These are phyloP conservation scores for Pantala flavescens DNA, from an alignment of 1,140 invertebrate genomes.

Conservation along the genomic window DNA sequence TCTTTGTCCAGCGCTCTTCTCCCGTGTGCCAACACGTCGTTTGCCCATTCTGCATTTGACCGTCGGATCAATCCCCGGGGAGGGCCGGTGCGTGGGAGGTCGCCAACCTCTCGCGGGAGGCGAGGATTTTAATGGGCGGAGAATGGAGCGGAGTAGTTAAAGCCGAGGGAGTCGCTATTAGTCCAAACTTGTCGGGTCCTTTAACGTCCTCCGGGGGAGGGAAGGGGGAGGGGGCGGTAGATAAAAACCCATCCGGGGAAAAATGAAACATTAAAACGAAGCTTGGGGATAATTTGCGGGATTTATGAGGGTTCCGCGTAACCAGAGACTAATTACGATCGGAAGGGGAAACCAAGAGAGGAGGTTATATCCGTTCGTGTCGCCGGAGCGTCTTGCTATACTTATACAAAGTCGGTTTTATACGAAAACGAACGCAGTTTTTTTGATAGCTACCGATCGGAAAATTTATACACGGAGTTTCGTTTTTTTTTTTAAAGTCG, in stretches of 20 bases:
- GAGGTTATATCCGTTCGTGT: too few species aligned
- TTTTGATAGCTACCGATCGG: too few species aligned
- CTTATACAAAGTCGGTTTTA: too few species aligned
- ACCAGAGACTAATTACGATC: too few species aligned
- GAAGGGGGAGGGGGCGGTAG: background rate
- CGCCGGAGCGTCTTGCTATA: too few species aligned
- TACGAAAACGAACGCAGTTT: too few species aligned
- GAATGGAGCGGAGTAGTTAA: slow-evolving; percentile 2
- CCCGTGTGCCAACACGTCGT: too few species aligned
- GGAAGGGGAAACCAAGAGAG: too few species aligned
- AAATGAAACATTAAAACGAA: background rate
- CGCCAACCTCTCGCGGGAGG: background rate
- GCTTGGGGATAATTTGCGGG: background rate
- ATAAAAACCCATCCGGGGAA: background rate
- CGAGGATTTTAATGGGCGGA: background rate
- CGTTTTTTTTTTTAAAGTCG: too few species aligned
- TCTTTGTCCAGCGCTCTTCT: too few species aligned
- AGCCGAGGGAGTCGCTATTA: background rate
- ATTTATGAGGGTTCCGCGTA: too few species aligned
- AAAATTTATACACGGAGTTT: too few species aligned
- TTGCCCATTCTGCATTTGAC: background rate
- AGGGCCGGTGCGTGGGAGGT: background rate
- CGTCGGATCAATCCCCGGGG: slow-evolving; percentile 1
- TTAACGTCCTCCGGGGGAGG: background rate
- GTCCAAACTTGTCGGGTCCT: background rate